Conservation (phyloP, 2,888 invertebrate genomes). For the Apotomis turbidana region DNA sequence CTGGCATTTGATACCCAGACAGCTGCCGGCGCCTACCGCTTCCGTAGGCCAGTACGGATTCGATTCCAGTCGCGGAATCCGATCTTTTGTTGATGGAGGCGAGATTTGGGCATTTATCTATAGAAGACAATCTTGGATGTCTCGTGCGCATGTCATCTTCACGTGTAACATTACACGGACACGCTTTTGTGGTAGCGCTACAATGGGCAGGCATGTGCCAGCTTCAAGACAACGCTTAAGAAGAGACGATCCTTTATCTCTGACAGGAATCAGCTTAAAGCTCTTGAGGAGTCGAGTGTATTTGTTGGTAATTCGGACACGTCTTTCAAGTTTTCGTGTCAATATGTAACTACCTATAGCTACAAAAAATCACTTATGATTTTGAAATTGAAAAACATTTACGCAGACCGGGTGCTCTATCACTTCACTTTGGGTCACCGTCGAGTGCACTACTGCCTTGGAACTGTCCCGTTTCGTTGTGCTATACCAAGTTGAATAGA, state of each 20-base stretch:
- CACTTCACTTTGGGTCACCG: too few relatives aligned
- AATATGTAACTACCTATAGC: constrained; percentile 3
- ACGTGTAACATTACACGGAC: constrained; percentile 67
- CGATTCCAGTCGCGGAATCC: constrained; percentile 66
- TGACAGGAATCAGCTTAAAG: constrained; percentile 35
- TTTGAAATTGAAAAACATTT: constrained; percentile 7
- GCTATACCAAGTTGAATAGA: too few relatives aligned
- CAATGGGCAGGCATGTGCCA: constrained; percentile 67
- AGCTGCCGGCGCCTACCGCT: constrained; percentile 78
- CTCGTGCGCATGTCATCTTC: constrained; percentile 75
- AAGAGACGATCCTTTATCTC: constrained; percentile 43
- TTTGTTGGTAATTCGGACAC: constrained; percentile 28
- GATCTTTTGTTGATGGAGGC: constrained; percentile 80
- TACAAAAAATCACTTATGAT: constrained; percentile 33
- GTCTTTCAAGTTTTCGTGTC: constrained; percentile 25
- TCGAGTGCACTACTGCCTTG: too few relatives aligned
- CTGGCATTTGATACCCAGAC: constrained; percentile 73
- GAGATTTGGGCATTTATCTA: constrained; percentile 71
- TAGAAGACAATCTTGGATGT: constrained; percentile 66
- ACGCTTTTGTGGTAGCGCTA: constrained; percentile 71
- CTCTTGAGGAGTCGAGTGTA: constrained; percentile 19
- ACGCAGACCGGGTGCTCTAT: background rate
- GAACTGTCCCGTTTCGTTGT: too few relatives aligned
- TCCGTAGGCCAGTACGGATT: constrained; percentile 72
- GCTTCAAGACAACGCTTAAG: constrained; percentile 50